These are phyloP conservation scores for Syngnathus acus DNA, from an alignment of 2,797 vertebrate genomes.

Conservation along the genomic window DNA sequence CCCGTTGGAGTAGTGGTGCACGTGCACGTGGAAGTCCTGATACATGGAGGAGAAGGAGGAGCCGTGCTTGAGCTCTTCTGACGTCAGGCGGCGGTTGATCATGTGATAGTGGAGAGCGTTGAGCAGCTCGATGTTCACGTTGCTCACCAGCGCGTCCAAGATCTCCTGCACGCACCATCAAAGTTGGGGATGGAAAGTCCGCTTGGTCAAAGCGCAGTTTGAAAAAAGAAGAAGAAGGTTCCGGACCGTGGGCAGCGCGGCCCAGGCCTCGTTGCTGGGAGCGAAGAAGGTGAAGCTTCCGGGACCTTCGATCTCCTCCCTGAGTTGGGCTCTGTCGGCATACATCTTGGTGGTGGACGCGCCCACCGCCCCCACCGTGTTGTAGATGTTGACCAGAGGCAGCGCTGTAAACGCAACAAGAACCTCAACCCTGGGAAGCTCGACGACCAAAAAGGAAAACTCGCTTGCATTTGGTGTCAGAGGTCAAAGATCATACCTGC, in stretches of 20 bases:
- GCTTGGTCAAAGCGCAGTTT: no score
- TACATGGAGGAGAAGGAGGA: constrained; percentile 87
- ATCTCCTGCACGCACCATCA: constrained; percentile 75
- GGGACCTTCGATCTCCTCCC: constrained; percentile 85
- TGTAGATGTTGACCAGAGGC: constrained; percentile 89
- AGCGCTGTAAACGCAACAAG: constrained; percentile 65
- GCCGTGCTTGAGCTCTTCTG: constrained; percentile 86
- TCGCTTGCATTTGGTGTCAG: neutral
- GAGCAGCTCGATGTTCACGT: constrained; percentile 95
- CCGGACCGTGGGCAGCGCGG: constrained; percentile 78
- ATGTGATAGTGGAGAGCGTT: constrained; percentile 97
- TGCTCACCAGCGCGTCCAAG: constrained; percentile 93
- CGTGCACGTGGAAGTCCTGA: constrained; percentile 86
- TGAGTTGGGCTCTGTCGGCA: constrained; percentile 83
- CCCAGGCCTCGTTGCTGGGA: constrained; percentile 94
- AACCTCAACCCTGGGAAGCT: neutral
- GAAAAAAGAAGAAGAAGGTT: no score
- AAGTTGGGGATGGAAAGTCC: neutral
- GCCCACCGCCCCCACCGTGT: constrained; percentile 84
- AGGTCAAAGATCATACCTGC: constrained; percentile 72
- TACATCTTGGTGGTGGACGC: constrained; percentile 92
- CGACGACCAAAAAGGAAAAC: no score
- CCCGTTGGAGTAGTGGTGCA: constrained; percentile 94
- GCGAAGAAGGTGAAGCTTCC: constrained; percentile 97
- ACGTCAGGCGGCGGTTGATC: constrained; percentile 84